A percentile compares a stretch with the other conserved stretches of the same genome.
Evolutionary conservation across 2,888 invertebrate species (phyloP).

Genomic region (Lingula anatina): DNA sequence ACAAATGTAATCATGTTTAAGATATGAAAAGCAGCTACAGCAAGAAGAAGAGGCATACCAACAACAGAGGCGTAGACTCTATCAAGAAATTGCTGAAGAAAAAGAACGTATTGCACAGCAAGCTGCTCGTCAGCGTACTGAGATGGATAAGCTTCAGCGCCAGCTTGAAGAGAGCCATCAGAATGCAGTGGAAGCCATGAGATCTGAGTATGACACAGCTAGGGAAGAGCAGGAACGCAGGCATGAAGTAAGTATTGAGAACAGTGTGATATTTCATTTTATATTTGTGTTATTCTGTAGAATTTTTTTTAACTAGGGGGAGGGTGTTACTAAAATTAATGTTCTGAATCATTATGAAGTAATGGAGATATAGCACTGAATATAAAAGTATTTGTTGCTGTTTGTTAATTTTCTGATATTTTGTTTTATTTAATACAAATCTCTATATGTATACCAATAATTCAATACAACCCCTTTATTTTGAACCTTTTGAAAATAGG

Average conservation of each 20-base stretch:
- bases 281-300: too few relatives aligned
- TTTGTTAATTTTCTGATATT: neutral
- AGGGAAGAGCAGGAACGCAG: slow-evolving; percentile 47
- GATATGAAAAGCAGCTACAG: slow-evolving; percentile 51
- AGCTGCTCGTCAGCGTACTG: slow-evolving; percentile 41
- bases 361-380: neutral
- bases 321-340: too few relatives aligned
- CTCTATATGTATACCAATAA: too few relatives aligned
- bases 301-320: neutral
- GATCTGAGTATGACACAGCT: slow-evolving; percentile 48
- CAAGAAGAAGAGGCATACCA: slow-evolving; percentile 51
- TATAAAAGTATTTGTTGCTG: neutral
- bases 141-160: slow-evolving; percentile 46
- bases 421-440: too few relatives aligned
- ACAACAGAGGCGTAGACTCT: slow-evolving; percentile 45
- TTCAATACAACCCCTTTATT: too few relatives aligned
- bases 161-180: slow-evolving; percentile 48
- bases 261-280: too few relatives aligned
- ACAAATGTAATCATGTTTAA: too few relatives aligned
- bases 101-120: slow-evolving; percentile 45
- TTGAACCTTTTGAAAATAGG: too few relatives aligned
- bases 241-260: slow-evolving; percentile 43
- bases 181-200: slow-evolving; percentile 39
- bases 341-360: too few relatives aligned
- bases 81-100: slow-evolving; percentile 50